Conservation (phyloP, 1,140 invertebrate species). For the Zaprionus gabonicus region DNA sequence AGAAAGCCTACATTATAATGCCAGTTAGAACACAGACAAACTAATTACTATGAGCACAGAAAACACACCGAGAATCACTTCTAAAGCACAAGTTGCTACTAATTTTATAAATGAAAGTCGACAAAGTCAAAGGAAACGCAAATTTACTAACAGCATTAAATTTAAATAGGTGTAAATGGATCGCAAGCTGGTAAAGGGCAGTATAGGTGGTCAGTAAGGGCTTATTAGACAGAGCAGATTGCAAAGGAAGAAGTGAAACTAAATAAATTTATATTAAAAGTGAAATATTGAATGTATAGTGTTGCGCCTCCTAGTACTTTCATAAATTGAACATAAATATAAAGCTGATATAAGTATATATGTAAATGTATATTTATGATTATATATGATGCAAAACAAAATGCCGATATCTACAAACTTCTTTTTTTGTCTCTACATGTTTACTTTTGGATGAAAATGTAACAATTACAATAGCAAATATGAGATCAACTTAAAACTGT, state of each 20-base stretch:
- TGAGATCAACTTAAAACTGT: slow-evolving; percentile 52
- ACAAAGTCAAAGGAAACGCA: slow-evolving; percentile 30
- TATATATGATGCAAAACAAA: slow-evolving; percentile 42
- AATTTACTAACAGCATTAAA: slow-evolving; percentile 49
- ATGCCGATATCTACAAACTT: slow-evolving; percentile 53
- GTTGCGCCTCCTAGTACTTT: slow-evolving; percentile 79
- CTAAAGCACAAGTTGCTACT: slow-evolving; percentile 44
- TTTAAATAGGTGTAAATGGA: slow-evolving; percentile 49
- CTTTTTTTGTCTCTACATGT: slow-evolving; percentile 61
- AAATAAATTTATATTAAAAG: slow-evolving; percentile 46
- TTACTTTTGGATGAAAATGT: slow-evolving; percentile 49
- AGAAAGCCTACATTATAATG: slow-evolving; percentile 17
- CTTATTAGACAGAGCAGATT: slow-evolving; percentile 22
- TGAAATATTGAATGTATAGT: slow-evolving; percentile 79
- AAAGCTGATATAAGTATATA: slow-evolving; percentile 65
- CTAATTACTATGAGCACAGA: slow-evolving; percentile 39
- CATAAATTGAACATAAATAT: slow-evolving; percentile 69
- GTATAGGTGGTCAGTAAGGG: slow-evolving; percentile 6
- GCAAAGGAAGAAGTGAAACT: slow-evolving; percentile 30
- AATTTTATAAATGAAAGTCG: slow-evolving; percentile 40
- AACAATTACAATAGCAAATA: slow-evolving; percentile 49
- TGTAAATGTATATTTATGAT: slow-evolving; percentile 71
- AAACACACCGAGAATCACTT: slow-evolving; percentile 46
- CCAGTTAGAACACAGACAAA: slow-evolving; percentile 39
- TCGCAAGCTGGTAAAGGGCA: slow-evolving; percentile 26